phyloP scores from a whole-genome alignment of 2,113 vertebrate genomes.

The Gasterosteus aculeatus region DNA sequence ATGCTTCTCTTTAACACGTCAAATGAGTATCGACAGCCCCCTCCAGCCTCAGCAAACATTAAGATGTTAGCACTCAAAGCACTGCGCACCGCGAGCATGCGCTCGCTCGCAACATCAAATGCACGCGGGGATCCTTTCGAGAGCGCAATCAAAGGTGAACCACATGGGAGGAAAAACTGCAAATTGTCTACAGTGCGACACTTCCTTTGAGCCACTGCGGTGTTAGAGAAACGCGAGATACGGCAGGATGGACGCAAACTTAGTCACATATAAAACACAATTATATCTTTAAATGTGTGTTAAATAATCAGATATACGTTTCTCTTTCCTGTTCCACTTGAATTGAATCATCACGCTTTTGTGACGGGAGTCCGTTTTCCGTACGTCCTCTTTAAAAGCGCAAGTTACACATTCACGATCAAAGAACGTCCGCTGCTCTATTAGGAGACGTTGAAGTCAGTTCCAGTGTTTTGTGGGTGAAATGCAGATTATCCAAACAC shows the following conservation, averaged over 20 bases:
- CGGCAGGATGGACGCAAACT: neutral
- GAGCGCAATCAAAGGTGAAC: conserved; percentile 44
- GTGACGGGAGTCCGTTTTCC: neutral
- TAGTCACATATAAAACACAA: neutral
- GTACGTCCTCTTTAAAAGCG: conserved; percentile 18
- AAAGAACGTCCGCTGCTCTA: neutral
- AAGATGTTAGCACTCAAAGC: conserved; percentile 45
- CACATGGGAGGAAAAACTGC: conserved; percentile 34
- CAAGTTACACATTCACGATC: conserved; percentile 27
- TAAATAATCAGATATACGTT: neutral
- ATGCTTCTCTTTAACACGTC: conserved; percentile 50
- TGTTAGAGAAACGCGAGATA: neutral
- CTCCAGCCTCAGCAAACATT: conserved; percentile 44
- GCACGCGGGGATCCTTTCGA: conserved; percentile 13
- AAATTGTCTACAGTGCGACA: conserved; percentile 20
- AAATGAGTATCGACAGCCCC: conserved; percentile 63
- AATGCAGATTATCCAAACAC: conserved; percentile 29
- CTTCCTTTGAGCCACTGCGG: conserved; percentile 13
- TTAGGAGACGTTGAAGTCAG: neutral
- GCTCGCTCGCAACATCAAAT: neutral
- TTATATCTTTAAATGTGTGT: neutral
- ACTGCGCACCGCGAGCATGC: neutral
- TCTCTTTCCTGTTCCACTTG: neutral
- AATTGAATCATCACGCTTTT: neutral
- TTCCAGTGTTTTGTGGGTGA: neutral